phyloP scores from a whole-genome alignment of 2,797 vertebrate genomes.

The Eospalax fontanierii region DNA sequence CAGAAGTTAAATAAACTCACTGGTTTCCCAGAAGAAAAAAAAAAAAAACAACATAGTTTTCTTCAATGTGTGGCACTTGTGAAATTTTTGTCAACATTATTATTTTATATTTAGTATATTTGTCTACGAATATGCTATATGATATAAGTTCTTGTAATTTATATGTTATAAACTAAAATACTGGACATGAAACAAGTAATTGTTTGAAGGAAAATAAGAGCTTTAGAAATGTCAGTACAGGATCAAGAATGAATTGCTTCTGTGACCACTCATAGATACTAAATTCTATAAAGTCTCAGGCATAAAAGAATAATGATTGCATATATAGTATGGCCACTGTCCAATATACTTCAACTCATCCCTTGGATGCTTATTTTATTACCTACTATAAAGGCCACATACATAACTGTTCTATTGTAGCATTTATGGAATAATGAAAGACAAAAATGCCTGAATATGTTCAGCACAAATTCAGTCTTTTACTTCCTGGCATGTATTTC shows the following conservation, averaged over 20 bases:
- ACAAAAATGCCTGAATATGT: neutral
- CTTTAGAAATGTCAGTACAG: neutral
- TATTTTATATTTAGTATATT: neutral
- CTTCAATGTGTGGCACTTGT: neutral
- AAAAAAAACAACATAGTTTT: too few species aligned
- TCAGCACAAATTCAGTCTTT: neutral
- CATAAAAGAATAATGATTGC: neutral
- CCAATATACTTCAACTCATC: neutral
- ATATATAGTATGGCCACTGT: neutral
- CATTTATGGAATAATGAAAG: neutral
- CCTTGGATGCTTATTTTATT: neutral
- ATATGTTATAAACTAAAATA: slow-evolving; percentile 4
- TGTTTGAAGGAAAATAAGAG: neutral
- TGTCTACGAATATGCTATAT: too few species aligned
- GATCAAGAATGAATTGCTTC: neutral
- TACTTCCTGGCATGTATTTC: neutral
- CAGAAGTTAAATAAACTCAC: too few species aligned
- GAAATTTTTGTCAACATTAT: neutral
- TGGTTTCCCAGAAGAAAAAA: too few species aligned
- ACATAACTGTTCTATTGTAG: neutral
- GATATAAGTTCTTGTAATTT: neutral
- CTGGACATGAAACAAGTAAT: neutral
- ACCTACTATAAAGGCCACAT: neutral
- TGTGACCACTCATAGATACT: too few species aligned
- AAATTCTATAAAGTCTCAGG: neutral